Evolutionary conservation across 1,140 invertebrate species (phyloP).

Genomic region (Drosophila guanche): DNA sequence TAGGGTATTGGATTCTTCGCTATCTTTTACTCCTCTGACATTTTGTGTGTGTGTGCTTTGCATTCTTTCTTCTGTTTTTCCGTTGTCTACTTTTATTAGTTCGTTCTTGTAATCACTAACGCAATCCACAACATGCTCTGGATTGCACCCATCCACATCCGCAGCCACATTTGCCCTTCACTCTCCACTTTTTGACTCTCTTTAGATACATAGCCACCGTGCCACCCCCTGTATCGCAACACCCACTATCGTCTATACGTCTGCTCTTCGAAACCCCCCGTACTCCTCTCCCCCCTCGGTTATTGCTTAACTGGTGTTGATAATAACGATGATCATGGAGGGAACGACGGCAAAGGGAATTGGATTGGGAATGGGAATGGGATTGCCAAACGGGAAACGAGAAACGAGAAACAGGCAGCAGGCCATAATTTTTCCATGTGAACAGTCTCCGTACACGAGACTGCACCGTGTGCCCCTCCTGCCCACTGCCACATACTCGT

Average conservation of each 20-base stretch:
- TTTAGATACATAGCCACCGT: too few relatives aligned
- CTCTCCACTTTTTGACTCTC: too few relatives aligned
- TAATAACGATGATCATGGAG: constrained; percentile 71
- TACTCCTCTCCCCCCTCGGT: constrained; percentile 19
- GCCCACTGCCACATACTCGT: neutral
- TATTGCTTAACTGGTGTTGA: constrained; percentile 75
- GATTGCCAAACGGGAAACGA: constrained; percentile 4
- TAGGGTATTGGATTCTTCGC: too few relatives aligned
- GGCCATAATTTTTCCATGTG: constrained; percentile 66
- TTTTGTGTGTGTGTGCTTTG: constrained; percentile 10
- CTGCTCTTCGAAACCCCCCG: neutral
- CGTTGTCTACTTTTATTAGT: constrained; percentile 75
- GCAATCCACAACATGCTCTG: constrained; percentile 19
- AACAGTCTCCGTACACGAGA: constrained; percentile 14
- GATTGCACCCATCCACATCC: too few relatives aligned
- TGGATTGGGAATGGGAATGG: too few relatives aligned
- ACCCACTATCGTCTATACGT: constrained; percentile 1
- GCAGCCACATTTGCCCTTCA: too few relatives aligned
- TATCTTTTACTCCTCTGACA: neutral
- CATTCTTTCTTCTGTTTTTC: constrained; percentile 45
- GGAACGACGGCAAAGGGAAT: neutral
- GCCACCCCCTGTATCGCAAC: neutral
- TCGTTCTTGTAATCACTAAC: constrained; percentile 71
- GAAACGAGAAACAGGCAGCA: constrained; percentile 43
- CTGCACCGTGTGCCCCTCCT: too few relatives aligned